Percentiles rank a stretch among this genome's conserved stretches.
These are phyloP conservation scores for Gonatopus flavifemur DNA, from an alignment of 1,140 invertebrate species.

Conservation along the genomic window DNA sequence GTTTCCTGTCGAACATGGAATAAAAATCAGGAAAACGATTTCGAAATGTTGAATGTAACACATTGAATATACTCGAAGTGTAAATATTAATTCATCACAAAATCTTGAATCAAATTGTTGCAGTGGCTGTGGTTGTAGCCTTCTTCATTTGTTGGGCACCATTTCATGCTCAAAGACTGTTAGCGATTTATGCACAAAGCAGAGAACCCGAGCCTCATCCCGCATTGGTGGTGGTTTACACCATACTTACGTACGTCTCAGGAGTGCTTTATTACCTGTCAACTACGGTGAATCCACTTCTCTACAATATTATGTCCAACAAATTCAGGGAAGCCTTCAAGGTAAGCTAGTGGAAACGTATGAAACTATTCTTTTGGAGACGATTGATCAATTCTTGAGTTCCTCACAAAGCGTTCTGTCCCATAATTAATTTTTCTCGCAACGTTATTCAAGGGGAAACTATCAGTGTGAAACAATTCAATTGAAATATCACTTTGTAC, in stretches of 20 bases:
- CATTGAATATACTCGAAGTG: too few relatives aligned
- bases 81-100: too few relatives aligned
- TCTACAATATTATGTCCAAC: slow-evolving; percentile 87
- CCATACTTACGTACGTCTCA: slow-evolving; percentile 67
- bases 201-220: slow-evolving; percentile 38
- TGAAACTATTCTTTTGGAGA: slow-evolving; percentile 30
- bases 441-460: too few relatives aligned
- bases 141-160: slow-evolving; percentile 96
- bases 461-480: too few relatives aligned
- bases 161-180: slow-evolving; percentile 84
- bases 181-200: slow-evolving; percentile 68
- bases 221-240: slow-evolving; percentile 60
- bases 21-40: too few relatives aligned
- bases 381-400: too few relatives aligned
- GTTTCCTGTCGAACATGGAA: too few relatives aligned
- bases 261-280: slow-evolving; percentile 74
- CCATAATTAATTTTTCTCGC: too few relatives aligned
- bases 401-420: too few relatives aligned
- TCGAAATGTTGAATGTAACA: too few relatives aligned
- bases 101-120: too few relatives aligned
- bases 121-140: slow-evolving; percentile 91
- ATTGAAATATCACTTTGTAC: too few relatives aligned
- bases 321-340: slow-evolving; percentile 84
- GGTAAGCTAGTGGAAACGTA: slow-evolving; percentile 53
- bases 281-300: slow-evolving; percentile 78